Conservation (phyloP, 2,797 vertebrate genomes). For the Anas acuta region DNA sequence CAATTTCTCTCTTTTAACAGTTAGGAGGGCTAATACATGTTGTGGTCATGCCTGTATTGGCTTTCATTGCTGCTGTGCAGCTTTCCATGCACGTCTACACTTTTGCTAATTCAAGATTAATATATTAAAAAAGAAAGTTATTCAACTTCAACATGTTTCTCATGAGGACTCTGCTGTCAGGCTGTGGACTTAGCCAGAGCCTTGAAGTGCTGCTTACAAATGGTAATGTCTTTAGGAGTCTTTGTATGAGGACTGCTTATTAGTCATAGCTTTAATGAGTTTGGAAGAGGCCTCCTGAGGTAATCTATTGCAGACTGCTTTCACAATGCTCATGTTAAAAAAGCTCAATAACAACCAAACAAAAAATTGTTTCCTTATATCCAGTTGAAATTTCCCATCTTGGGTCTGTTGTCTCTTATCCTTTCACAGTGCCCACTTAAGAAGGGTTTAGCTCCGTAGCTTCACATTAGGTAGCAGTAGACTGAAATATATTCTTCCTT, state of each 20-base stretch:
- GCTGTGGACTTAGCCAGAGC: not conserved
- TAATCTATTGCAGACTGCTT: not conserved
- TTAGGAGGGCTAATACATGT: not conserved
- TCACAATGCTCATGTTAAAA: not conserved
- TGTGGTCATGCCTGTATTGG: not conserved
- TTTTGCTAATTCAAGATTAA: not conserved
- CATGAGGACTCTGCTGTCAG: not conserved
- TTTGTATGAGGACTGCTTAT: not conserved
- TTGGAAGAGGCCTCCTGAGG: not conserved
- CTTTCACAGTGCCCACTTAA: not conserved
- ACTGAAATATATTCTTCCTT: not conserved
- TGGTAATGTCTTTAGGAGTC: not conserved
- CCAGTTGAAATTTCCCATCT: not conserved
- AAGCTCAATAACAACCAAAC: rapidly evolving
- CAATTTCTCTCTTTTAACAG: not conserved
- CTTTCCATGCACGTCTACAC: too few relatives aligned
- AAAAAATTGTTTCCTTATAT: not conserved
- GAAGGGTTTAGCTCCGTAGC: not conserved
- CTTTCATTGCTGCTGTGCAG: not conserved
- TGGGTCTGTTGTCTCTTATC: not conserved
- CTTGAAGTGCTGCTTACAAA: not conserved
- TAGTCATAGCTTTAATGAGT: not conserved
- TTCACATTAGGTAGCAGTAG: not conserved
- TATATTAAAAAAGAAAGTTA: not conserved
- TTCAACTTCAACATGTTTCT: not conserved